A percentile compares a stretch with the other conserved stretches of the same genome.
phyloP scores from a whole-genome alignment of 1,140 invertebrate species.

The Atta texana region DNA sequence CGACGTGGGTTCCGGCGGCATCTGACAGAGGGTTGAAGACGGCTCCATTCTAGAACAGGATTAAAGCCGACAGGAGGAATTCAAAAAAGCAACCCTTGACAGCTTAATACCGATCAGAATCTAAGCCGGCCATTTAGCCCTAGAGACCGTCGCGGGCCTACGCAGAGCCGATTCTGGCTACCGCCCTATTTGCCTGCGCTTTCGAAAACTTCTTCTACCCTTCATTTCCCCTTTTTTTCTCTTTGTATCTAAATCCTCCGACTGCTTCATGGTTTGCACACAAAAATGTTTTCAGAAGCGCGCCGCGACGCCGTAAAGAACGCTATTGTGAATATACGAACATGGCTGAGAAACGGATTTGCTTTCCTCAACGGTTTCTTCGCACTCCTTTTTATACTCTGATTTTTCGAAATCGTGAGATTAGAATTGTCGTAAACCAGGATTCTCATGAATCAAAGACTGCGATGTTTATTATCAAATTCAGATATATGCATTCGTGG shows the following conservation, averaged over 20 bases:
- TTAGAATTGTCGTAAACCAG: slow-evolving; percentile 13
- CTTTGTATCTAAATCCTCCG: slow-evolving; percentile 49
- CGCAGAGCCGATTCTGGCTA: slow-evolving; percentile 58
- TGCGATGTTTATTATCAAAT: slow-evolving; percentile 12
- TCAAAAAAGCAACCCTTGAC: slow-evolving; percentile 82
- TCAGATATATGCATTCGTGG: slow-evolving; percentile 34
- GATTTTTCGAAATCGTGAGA: slow-evolving; percentile 24
- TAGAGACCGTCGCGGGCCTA: slow-evolving; percentile 62
- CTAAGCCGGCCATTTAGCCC: slow-evolving; percentile 79
- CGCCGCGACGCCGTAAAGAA: slow-evolving; percentile 27
- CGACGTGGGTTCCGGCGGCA: slow-evolving; percentile 52
- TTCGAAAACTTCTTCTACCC: slow-evolving; percentile 48
- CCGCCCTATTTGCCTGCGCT: slow-evolving; percentile 46
- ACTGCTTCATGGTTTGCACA: slow-evolving; percentile 47
- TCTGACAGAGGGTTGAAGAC: slow-evolving; percentile 76
- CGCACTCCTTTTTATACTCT: slow-evolving; percentile 27
- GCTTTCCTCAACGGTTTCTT: slow-evolving; percentile 45
- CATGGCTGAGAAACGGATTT: slow-evolving; percentile 18
- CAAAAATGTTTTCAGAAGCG: slow-evolving; percentile 20
- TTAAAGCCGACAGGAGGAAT: slow-evolving; percentile 78
- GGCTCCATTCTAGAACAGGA: slow-evolving; percentile 78
- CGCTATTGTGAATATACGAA: slow-evolving; percentile 27
- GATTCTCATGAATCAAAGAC: slow-evolving; percentile 23
- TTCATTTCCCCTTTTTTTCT: slow-evolving; percentile 60
- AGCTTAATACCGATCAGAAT: slow-evolving; percentile 84